Conservation (phyloP, 2,113 vertebrate species). For the Psephotus haematonotus region DNA sequence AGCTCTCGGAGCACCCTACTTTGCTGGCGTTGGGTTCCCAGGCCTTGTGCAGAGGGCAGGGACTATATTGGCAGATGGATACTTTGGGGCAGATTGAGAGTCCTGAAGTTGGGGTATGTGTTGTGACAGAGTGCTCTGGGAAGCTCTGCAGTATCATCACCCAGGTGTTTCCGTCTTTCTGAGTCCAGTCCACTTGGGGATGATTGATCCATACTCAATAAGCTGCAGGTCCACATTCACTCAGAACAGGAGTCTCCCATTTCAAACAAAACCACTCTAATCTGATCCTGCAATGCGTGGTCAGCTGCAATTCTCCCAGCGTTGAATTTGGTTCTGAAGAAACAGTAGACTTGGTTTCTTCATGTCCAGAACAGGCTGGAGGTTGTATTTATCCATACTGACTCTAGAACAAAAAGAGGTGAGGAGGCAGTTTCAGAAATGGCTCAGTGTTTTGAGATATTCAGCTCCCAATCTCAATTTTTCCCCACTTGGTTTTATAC, state of each 20-base stretch:
- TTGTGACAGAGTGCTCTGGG: neutral
- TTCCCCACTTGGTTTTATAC: neutral
- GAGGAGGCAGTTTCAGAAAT: neutral
- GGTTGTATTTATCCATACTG: neutral
- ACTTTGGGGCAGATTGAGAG: neutral
- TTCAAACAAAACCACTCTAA: neutral
- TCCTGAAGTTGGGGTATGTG: neutral
- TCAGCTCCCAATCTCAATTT: neutral
- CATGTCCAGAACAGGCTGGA: neutral
- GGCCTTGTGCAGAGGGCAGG: rapidly evolving
- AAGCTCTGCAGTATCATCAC: neutral
- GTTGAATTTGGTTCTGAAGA: neutral
- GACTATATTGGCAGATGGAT: neutral
- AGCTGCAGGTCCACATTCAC: neutral
- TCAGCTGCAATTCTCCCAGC: neutral
- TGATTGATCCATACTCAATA: neutral
- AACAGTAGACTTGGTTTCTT: neutral
- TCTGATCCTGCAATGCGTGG: neutral
- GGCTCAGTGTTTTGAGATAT: neutral
- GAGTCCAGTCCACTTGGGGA: neutral
- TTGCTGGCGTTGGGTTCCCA: neutral
- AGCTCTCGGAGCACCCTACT: neutral
- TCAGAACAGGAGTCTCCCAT: neutral
- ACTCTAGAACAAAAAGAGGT: neutral
- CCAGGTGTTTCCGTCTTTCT: neutral